Evolutionary conservation across 2,113 vertebrate species (phyloP).

Genomic region (Sphyrna mokarran): DNA sequence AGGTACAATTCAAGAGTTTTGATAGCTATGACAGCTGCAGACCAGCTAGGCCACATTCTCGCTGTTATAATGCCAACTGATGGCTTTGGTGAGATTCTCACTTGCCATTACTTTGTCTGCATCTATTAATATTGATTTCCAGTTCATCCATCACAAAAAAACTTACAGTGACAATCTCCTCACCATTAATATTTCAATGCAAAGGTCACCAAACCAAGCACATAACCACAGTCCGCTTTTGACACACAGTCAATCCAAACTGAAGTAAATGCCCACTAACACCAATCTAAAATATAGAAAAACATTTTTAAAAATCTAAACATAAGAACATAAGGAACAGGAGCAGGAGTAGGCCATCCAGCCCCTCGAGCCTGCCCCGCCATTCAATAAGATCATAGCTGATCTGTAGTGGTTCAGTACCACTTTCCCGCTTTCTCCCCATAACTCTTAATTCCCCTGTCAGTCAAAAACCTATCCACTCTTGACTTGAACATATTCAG

Average conservation of each 20-base stretch:
- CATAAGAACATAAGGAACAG: too few relatives aligned
- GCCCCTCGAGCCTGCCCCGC: too few relatives aligned
- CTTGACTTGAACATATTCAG: too few relatives aligned
- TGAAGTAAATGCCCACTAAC: background rate
- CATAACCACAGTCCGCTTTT: too few relatives aligned
- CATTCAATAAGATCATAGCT: too few relatives aligned
- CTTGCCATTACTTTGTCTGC: background rate
- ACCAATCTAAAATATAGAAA: background rate
- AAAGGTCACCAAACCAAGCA: background rate
- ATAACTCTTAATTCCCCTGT: too few relatives aligned
- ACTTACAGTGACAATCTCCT: background rate
- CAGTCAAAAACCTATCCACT: too few relatives aligned
- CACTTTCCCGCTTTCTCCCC: too few relatives aligned
- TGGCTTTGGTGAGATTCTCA: background rate
- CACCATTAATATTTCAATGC: background rate
- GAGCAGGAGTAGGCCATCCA: too few relatives aligned
- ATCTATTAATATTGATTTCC: background rate
- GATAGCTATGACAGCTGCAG: background rate
- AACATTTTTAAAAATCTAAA: background rate
- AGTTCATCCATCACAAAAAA: background rate
- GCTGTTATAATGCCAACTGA: background rate
- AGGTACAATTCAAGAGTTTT: background rate
- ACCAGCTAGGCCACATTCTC: background rate
- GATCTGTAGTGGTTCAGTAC: too few relatives aligned
- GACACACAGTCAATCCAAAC: background rate